Base-by-base conservation (phyloP, 23 tunicate genomes). In the Styela clava region DNA sequence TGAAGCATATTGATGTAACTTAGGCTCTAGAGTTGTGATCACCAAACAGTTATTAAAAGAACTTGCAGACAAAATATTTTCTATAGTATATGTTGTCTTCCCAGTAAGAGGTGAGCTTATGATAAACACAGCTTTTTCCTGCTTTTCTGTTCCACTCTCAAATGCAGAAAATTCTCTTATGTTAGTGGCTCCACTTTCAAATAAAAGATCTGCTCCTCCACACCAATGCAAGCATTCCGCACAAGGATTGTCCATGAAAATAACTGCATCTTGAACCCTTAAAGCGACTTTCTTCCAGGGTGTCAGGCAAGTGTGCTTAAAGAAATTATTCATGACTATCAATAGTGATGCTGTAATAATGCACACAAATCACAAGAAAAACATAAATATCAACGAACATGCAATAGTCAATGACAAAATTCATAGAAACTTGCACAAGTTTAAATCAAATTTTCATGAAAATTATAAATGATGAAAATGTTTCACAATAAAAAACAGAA, bases 141-240 rank as follows among this genome's bases (percentile, higher is more conserved):
- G 86, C 21, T 76, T 25, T 22, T 51, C 52, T 24, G 28, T 52
- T n/a, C 86, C 92, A 83, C 79, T 73, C 69, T 88, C 92, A 61
- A 88, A 88, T 3, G 92, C 77, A 7, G 92, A 88, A 76, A 88
- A 88, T 34, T 88, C 92, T 83, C 83, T 88, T 12, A 88, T 83
- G 34, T 69, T 71, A 37, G 78, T 33, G 7, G 92, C 92, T 29
- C 92, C 92, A 28, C 74, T 69, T 20, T 78, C 83, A 51, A 88
- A 76, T 24, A 88, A 33, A 33, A 68, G 28, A 24, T 32, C 70
- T 1, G 86, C 85, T 28, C 92, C 92, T 27, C 92, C 92, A 69
- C 33, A 68, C 92, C 92, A 88, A 52, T 82, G 86, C 62, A 88
- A 83, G 71, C 92, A 88, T 28, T 88, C 92, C 27, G 92, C 92